These are phyloP conservation scores for Lysandra bellargus DNA, from an alignment of 2,888 invertebrate genomes.

Conservation along the genomic window DNA sequence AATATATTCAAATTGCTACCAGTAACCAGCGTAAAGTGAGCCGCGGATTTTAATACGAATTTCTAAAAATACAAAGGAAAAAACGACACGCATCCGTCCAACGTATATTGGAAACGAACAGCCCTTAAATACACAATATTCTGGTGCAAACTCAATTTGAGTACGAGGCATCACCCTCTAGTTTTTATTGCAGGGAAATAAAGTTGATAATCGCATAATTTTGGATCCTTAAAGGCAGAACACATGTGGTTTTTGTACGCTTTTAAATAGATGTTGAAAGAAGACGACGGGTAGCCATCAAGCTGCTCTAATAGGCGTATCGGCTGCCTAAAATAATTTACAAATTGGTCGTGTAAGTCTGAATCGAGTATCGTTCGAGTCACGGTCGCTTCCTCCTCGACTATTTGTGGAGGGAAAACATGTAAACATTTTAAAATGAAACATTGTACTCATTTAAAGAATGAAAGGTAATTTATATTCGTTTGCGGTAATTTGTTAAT, in stretches of 20 bases:
- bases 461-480: conserved; percentile 32
- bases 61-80: conserved; percentile 27
- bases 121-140: conserved; percentile 26
- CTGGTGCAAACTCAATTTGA: conserved; percentile 46
- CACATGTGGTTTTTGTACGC: conserved; percentile 52
- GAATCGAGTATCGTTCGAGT: conserved; percentile 40
- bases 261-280: conserved; percentile 80
- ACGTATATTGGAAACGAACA: conserved; percentile 24
- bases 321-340: conserved; percentile 74
- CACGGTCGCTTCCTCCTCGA: conserved; percentile 36
- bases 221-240: conserved; percentile 32
- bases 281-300: conserved; percentile 76
- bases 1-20: conserved; percentile 65
- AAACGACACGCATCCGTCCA: conserved; percentile 26
- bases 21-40: conserved; percentile 48
- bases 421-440: conserved; percentile 21
- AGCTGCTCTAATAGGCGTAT: conserved; percentile 77
- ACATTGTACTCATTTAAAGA: conserved; percentile 2
- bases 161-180: conserved; percentile 29
- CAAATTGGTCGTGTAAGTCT: conserved; percentile 53
- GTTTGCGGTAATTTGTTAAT: not conserved
- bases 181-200: conserved; percentile 44
- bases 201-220: conserved; percentile 46
- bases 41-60: conserved; percentile 35
- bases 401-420: conserved; percentile 34